Evolutionary conservation across 2,113 vertebrate genomes (phyloP).

Genomic region (Anoura caudifer): DNA sequence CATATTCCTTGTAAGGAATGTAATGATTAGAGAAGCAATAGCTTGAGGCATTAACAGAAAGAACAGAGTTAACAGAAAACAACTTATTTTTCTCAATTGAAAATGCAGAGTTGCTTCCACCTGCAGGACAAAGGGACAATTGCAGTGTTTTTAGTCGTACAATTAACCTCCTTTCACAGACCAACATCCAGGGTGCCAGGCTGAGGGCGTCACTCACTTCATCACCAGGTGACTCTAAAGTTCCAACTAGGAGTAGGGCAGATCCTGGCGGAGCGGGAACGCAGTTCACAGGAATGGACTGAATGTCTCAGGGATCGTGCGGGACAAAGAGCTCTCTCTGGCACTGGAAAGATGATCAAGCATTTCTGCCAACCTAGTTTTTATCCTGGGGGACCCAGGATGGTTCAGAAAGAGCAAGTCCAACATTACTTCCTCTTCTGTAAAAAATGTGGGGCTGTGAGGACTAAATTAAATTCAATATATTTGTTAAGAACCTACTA

Average conservation of each 20-base stretch:
- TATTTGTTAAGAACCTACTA: neutral
- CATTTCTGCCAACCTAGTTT: neutral
- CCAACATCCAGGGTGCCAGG: neutral
- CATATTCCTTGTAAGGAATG: neutral
- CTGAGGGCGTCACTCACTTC: neutral
- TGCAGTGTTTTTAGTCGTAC: conserved; percentile 25
- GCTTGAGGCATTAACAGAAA: neutral
- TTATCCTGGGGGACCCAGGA: neutral
- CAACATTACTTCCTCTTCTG: neutral
- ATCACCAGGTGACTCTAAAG: conserved; percentile 20
- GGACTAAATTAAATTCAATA: neutral
- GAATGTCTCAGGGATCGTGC: neutral
- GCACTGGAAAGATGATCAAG: neutral
- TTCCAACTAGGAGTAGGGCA: neutral
- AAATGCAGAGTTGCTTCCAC: conserved; percentile 72
- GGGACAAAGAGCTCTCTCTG: neutral
- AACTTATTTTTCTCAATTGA: neutral
- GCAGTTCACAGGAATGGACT: neutral
- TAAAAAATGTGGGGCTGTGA: neutral
- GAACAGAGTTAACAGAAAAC: neutral
- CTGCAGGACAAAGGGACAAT: conserved; percentile 72
- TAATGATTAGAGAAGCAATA: neutral
- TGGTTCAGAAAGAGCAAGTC: neutral
- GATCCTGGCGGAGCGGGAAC: neutral
- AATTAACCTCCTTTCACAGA: neutral